phyloP scores from a whole-genome alignment of 2,113 vertebrate species.

The Corythornis madagascariensis region DNA sequence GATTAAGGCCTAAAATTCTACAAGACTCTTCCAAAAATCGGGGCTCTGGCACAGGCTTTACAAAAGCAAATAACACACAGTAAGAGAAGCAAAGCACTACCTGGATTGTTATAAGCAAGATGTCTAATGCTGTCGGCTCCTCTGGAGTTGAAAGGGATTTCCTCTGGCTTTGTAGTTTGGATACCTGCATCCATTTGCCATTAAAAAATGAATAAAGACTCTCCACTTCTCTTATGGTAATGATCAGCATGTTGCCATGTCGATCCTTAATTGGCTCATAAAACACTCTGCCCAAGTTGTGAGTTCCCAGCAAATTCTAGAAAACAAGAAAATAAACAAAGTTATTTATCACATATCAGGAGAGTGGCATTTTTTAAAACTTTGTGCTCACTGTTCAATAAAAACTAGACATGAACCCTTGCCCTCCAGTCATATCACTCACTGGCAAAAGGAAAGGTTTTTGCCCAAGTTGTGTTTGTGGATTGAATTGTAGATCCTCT shows the following conservation, averaged over 20 bases:
- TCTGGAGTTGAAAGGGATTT: slow-evolving; percentile 98
- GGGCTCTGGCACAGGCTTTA: slow-evolving; percentile 40
- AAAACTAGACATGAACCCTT: background rate
- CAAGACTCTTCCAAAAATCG: slow-evolving; percentile 27
- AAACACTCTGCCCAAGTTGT: slow-evolving; percentile 93
- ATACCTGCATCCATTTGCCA: slow-evolving; percentile 95
- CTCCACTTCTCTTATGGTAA: slow-evolving; percentile 91
- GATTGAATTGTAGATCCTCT: background rate
- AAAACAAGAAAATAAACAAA: slow-evolving; percentile 40
- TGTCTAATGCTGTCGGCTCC: slow-evolving; percentile 94
- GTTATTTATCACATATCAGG: background rate
- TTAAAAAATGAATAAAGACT: slow-evolving; percentile 89
- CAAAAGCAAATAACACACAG: slow-evolving; percentile 46
- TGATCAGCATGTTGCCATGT: slow-evolving; percentile 92
- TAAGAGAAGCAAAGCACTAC: slow-evolving; percentile 71
- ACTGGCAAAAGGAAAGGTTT: background rate
- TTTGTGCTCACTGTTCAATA: background rate
- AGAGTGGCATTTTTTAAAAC: background rate
- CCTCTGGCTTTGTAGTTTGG: slow-evolving; percentile 96
- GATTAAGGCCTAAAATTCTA: slow-evolving; percentile 60
- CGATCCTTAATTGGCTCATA: slow-evolving; percentile 97
- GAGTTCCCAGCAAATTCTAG: slow-evolving; percentile 93
- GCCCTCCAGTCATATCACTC: background rate
- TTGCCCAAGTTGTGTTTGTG: background rate
- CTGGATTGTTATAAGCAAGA: slow-evolving; percentile 97